Evolutionary conservation across 23 tunicate species (phyloP).

Genomic region (Trididemnum clinides): DNA sequence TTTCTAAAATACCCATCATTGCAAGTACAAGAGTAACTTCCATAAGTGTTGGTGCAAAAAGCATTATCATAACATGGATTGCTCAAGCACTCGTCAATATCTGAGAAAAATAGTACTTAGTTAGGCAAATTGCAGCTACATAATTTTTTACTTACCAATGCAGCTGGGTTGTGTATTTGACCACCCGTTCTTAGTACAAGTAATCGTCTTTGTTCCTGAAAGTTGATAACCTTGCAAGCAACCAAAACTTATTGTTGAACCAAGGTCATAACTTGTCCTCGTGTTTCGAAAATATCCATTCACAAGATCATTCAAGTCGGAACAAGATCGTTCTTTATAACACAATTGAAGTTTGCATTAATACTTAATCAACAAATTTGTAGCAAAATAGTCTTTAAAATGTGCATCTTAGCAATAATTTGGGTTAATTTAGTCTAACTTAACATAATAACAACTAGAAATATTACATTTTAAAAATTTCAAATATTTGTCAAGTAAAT

Average conservation of each 20-base stretch:
- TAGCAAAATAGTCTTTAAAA: too few species aligned
- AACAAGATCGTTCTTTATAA: conserved; percentile 11
- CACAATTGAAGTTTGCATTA: neutral
- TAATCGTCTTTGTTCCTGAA: neutral
- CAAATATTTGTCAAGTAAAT: too few species aligned
- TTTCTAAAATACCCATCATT: conserved; percentile 26
- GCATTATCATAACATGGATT: conserved; percentile 46
- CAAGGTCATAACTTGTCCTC: neutral
- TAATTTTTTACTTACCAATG: neutral
- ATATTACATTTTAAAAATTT: neutral
- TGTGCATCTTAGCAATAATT: too few species aligned
- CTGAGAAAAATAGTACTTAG: conserved; percentile 1
- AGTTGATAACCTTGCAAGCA: conserved; percentile 8
- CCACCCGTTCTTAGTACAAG: conserved; percentile 18
- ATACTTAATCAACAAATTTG: too few species aligned
- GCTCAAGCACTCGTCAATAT: conserved; percentile 34
- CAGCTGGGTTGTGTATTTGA: conserved; percentile 17
- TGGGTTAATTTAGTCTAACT: too few species aligned
- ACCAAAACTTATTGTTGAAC: neutral
- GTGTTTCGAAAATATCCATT: conserved; percentile 8
- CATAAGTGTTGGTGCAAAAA: conserved; percentile 34
- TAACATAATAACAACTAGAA: neutral
- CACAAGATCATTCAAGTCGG: neutral
- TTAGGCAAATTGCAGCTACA: neutral
- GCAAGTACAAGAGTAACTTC: conserved; percentile 40